phyloP scores from a whole-genome alignment of 2,113 vertebrate species.

The Corythoichthys haematopterus region DNA sequence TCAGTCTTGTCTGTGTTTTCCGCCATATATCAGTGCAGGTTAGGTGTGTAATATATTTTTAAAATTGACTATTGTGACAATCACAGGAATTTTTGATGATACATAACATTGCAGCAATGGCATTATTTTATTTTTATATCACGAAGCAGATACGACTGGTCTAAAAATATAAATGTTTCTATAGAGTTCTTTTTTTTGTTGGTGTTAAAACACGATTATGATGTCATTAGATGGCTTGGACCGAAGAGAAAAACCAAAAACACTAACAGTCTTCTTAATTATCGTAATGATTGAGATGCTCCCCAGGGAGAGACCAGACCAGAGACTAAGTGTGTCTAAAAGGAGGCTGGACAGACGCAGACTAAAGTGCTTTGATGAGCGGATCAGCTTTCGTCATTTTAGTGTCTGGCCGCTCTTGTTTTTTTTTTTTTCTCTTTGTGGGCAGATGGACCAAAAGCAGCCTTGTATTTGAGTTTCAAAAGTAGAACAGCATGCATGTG shows the following conservation, averaged over 20 bases:
- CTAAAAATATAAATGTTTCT: too few relatives aligned
- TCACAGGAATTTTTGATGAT: too few relatives aligned
- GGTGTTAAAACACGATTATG: too few relatives aligned
- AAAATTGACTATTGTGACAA: too few relatives aligned
- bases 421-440: conserved; percentile 11
- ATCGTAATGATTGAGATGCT: conserved; percentile 40
- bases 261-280: conserved; percentile 51
- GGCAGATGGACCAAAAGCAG: conserved; percentile 3
- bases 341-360: conserved; percentile 41
- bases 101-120: too few relatives aligned
- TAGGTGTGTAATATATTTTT: too few relatives aligned
- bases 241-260: background rate
- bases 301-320: conserved; percentile 37
- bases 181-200: too few relatives aligned
- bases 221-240: conserved; percentile 10
- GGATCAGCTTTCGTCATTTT: conserved; percentile 57
- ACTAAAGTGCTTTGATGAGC: conserved; percentile 47
- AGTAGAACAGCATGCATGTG: background rate
- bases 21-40: too few relatives aligned
- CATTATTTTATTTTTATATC: background rate
- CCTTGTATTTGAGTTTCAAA: background rate
- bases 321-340: conserved; percentile 33
- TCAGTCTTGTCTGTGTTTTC: too few relatives aligned
- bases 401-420: conserved; percentile 10
- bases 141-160: too few relatives aligned